Evolutionary conservation across 2,888 invertebrate species (phyloP).

Genomic region (Anodontia alba): DNA sequence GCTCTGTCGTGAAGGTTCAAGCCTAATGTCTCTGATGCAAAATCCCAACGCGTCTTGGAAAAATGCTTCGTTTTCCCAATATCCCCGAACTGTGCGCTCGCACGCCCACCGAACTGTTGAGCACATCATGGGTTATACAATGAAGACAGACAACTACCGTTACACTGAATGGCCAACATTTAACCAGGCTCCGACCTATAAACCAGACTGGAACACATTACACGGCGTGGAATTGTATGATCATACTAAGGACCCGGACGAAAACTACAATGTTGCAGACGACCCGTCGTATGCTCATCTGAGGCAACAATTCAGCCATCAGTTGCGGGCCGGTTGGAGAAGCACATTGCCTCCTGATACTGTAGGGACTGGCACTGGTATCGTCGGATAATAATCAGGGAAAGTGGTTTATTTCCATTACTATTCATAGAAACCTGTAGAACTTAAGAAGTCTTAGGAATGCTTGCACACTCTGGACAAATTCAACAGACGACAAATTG

Average conservation of each 20-base stretch:
- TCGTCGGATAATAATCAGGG: not conserved
- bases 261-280: slow-evolving; percentile 89
- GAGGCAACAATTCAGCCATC: slow-evolving; percentile 29
- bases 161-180: slow-evolving; percentile 65
- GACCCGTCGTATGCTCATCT: slow-evolving; percentile 80
- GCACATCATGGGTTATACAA: slow-evolving; percentile 67
- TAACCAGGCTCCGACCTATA: slow-evolving; percentile 34
- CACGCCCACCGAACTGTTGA: not conserved
- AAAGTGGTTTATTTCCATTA: not conserved
- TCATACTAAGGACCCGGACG: slow-evolving; percentile 89
- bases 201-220: slow-evolving; percentile 79
- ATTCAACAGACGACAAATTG: not conserved
- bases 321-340: slow-evolving; percentile 45
- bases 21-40: slow-evolving; percentile 62
- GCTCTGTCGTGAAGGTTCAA: slow-evolving; percentile 68
- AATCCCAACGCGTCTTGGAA: slow-evolving; percentile 43
- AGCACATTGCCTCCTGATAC: not conserved
- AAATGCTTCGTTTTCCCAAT: slow-evolving; percentile 63
- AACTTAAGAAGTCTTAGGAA: not conserved
- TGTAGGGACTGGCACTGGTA: not conserved
- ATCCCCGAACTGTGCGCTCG: slow-evolving; percentile 45
- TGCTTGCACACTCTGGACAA: not conserved
- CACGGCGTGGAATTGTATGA: slow-evolving; percentile 91
- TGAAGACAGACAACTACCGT: slow-evolving; percentile 64
- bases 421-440: not conserved